Percentiles rank a stretch among this genome's conserved stretches.
Conservation (phyloP, 2,888 invertebrate genomes). For the Calameuta pallipes region DNA sequence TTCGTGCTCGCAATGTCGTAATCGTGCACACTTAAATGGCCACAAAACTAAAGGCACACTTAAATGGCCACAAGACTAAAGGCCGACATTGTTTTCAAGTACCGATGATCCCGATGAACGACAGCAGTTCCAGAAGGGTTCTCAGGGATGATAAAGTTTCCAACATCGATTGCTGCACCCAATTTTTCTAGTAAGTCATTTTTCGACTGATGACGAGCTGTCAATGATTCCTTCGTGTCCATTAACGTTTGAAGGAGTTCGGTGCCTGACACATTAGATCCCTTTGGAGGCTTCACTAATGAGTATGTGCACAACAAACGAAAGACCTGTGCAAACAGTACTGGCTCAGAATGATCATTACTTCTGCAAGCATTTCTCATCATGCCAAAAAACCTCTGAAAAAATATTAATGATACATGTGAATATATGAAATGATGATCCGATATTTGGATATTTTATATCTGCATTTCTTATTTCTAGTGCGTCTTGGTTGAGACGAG, state of each 20-base stretch:
- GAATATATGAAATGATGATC: no score
- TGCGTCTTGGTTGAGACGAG: slow-evolving; percentile 25
- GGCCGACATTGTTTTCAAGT: slow-evolving; percentile 10
- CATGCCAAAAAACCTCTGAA: no score
- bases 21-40: slow-evolving; percentile 18
- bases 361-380: no score
- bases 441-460: no score
- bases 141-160: slow-evolving; percentile 5
- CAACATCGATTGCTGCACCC: slow-evolving; percentile 20
- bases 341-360: no score
- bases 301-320: no score
- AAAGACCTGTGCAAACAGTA: no score
- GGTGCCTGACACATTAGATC: no score
- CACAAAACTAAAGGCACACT: slow-evolving; percentile 9
- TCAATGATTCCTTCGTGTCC: no score
- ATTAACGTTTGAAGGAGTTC: no score
- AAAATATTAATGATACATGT: no score
- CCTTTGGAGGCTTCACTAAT: no score
- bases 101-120: slow-evolving; percentile 11
- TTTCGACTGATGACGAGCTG: neutral
- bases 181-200: slow-evolving; percentile 20
- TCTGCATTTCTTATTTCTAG: slow-evolving; percentile 17
- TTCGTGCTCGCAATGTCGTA: slow-evolving; percentile 25
- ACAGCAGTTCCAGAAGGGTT: slow-evolving; percentile 6
- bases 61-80: slow-evolving; percentile 11